Evolutionary conservation across 2,113 vertebrate species (phyloP).

Genomic region (Trematomus loennbergii): DNA sequence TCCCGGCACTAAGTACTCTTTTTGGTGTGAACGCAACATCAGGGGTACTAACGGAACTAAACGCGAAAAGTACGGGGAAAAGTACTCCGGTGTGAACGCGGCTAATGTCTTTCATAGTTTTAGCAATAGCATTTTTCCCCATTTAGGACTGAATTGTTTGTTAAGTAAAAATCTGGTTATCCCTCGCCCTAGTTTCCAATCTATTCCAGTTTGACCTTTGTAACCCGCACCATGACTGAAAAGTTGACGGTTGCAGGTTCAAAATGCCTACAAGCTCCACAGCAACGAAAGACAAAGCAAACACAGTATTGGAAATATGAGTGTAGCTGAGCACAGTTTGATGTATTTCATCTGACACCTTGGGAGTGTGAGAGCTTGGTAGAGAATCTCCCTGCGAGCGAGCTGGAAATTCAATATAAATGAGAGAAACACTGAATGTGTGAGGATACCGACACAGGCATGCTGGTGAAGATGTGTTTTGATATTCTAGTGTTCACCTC

Average conservation of each 20-base stretch:
- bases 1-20: too few species aligned
- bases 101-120: background rate
- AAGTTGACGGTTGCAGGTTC: background rate
- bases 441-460: conserved; percentile 11
- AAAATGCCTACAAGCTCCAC: conserved; percentile 20
- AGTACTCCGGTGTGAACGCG: too few species aligned
- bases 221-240: background rate
- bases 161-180: background rate
- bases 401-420: conserved; percentile 54
- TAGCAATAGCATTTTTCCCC: background rate
- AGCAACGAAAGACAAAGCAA: conserved; percentile 43
- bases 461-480: background rate
- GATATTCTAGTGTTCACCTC: conserved; percentile 34
- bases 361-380: conserved; percentile 10
- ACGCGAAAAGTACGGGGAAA: too few species aligned
- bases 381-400: conserved; percentile 21
- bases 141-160: background rate
- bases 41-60: too few species aligned
- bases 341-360: conserved; percentile 43
- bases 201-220: conserved; percentile 31
- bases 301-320: conserved; percentile 36
- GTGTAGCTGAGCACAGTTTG: conserved; percentile 24
- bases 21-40: too few species aligned
- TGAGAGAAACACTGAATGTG: conserved; percentile 18
- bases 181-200: background rate